Conservation (phyloP, 2,888 invertebrate genomes). For the Teleogryllus oceanicus region DNA sequence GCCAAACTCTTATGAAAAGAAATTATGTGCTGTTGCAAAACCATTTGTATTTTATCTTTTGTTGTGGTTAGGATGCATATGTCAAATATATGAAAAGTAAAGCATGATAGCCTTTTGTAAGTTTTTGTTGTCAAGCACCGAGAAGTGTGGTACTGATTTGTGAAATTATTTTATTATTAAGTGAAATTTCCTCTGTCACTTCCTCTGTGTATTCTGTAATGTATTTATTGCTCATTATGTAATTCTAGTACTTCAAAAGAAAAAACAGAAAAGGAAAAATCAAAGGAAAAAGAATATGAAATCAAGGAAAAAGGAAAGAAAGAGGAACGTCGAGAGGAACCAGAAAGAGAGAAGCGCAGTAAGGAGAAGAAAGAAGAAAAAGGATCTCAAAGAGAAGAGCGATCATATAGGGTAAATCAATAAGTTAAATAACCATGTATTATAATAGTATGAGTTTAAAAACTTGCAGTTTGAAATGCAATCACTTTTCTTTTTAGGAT, state of each 20-base stretch:
- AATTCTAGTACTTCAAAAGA: slow-evolving; percentile 42
- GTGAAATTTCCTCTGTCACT: too few relatives aligned
- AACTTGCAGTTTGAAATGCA: not conserved
- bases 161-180: too few relatives aligned
- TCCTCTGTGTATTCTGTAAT: too few relatives aligned
- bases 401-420: slow-evolving; percentile 38
- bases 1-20: too few relatives aligned
- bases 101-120: too few relatives aligned
- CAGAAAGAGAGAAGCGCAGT: slow-evolving; percentile 56
- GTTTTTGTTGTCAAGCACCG: too few relatives aligned
- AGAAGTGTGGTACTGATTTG: too few relatives aligned
- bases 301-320: slow-evolving; percentile 49
- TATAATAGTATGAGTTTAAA: not conserved
- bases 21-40: too few relatives aligned
- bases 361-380: slow-evolving; percentile 55
- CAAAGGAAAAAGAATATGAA: slow-evolving; percentile 38
- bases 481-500: slow-evolving; percentile 46
- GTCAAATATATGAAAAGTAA: too few relatives aligned
- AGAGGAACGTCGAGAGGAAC: slow-evolving; percentile 54
- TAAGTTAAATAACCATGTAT: not conserved
- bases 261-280: slow-evolving; percentile 47
- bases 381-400: slow-evolving; percentile 47
- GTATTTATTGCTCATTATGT: not conserved
- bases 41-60: too few relatives aligned
- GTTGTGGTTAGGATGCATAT: too few relatives aligned